Base-by-base conservation (phyloP, 1,140 invertebrate species). In the Delia radicum region DNA sequence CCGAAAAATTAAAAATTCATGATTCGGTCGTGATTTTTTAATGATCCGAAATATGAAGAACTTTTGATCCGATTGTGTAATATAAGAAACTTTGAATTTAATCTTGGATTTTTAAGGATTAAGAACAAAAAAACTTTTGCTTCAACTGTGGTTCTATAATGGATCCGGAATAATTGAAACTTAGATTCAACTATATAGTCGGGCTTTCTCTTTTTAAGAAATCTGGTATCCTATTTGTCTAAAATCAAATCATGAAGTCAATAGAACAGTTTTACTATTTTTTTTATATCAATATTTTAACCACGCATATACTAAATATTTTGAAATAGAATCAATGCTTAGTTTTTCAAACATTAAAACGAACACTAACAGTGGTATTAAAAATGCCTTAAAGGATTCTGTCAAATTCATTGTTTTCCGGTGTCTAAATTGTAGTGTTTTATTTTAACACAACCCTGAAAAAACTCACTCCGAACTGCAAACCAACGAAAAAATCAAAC, bases 391-490 rank as follows among this genome's bases (percentile, higher is more conserved):
- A 29, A 63, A 75, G 76, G 55, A 24, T 74, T 75, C 79, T 79
- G 81, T 82, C 81, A 84, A 81, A 82, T 82, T 80, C 81, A 84
- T 81, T 83, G 80, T 83, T 85, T 83, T 83, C 83, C 83, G 83
- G 81, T 84, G 80, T 82, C 81, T 79, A 82, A 84, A 85, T 81
- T 85, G 78, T 81, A 82, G 81, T 79, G 69, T 73, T 75, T 74
- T 37, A 63, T 33, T 76, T 76, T 76, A 76, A 61, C 48, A 28
- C 29, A 21, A 21, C 15, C n/a, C 37, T 15, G 37, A n/a, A n/a
- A n/a, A n/a, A n/a, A n/a, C n/a, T 15, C 37, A 42, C 4, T 42
- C 37, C 6, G 12, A 5, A 5, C 12, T 10, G n/a, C n/a, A 10
- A 15, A 72, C 8, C n/a, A 12, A 27, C n/a, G 2, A 24, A 2